phyloP scores from a whole-genome alignment of 1,140 invertebrate species.

The Trissolcus basalis region DNA sequence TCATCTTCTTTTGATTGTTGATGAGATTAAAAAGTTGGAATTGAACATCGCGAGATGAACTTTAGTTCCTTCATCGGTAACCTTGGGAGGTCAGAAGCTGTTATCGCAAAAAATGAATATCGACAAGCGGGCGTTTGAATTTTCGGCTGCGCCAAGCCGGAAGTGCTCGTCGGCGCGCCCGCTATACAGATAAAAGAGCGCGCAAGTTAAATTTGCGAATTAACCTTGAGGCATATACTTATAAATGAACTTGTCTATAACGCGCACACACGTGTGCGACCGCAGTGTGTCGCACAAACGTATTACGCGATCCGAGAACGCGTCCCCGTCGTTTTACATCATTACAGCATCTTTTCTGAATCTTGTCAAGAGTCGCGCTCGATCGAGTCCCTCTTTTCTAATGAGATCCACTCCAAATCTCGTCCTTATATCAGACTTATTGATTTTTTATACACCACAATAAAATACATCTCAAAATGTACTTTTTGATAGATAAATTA shows the following conservation, averaged over 20 bases:
- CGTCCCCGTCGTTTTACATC: slow-evolving; percentile 2
- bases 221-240: slow-evolving; percentile 59
- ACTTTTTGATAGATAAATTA: no score
- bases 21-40: no score
- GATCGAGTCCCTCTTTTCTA: no score
- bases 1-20: no score
- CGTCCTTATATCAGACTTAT: no score
- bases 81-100: slow-evolving; percentile 7
- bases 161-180: slow-evolving; percentile 29
- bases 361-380: slow-evolving; percentile 1
- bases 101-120: neutral
- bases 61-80: no score
- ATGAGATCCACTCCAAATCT: no score
- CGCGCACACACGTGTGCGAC: slow-evolving; percentile 40
- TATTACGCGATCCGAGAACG: slow-evolving; percentile 9
- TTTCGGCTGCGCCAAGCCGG: slow-evolving; percentile 45
- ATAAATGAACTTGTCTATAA: slow-evolving; percentile 58
- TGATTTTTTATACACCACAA: no score
- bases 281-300: slow-evolving; percentile 30
- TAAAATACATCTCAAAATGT: no score
- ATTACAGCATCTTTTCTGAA: neutral
- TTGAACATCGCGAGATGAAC: no score
- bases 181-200: slow-evolving; percentile 38
- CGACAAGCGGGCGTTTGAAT: slow-evolving; percentile 1
- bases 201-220: slow-evolving; percentile 59